Conservation (phyloP, 2,888 invertebrate genomes). For the Argynnis bischoffii region DNA sequence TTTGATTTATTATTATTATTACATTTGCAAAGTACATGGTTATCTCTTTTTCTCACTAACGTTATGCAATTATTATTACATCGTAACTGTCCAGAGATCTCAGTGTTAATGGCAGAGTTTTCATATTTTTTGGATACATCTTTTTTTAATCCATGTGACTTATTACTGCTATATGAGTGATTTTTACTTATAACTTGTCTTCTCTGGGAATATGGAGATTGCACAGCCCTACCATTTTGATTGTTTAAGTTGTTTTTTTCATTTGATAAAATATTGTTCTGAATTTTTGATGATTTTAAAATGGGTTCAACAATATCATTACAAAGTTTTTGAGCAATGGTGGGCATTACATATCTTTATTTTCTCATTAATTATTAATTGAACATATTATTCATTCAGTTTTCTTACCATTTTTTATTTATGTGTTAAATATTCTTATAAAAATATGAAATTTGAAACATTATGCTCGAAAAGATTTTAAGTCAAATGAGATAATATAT, state of each 20-base stretch:
- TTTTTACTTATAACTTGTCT: conserved; percentile 49
- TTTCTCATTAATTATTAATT: not conserved
- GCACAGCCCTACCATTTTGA: conserved; percentile 43
- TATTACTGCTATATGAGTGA: conserved; percentile 41
- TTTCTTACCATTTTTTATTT: too few relatives aligned
- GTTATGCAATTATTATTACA: conserved; percentile 59
- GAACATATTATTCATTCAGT: not conserved
- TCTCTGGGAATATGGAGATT: conserved; percentile 50
- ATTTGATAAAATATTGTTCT: conserved; percentile 29
- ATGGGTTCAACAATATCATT: conserved; percentile 57
- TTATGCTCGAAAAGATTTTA: too few relatives aligned
- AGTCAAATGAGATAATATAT: too few relatives aligned
- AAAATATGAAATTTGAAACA: too few relatives aligned
- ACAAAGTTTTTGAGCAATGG: conserved; percentile 58
- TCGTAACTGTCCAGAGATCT: conserved; percentile 51
- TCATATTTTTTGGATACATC: conserved; percentile 46
- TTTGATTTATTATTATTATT: conserved; percentile 35
- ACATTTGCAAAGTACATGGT: conserved; percentile 49
- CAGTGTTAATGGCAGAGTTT: conserved; percentile 55
- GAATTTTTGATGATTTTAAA: conserved; percentile 42
- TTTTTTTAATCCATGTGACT: conserved; percentile 46
- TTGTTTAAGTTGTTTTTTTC: conserved; percentile 16
- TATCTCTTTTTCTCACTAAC: conserved; percentile 51
- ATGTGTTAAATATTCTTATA: too few relatives aligned
- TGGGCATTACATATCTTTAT: conserved; percentile 50